These are phyloP conservation scores for Elmis aenea DNA, from an alignment of 2,888 invertebrate species.

Conservation along the genomic window DNA sequence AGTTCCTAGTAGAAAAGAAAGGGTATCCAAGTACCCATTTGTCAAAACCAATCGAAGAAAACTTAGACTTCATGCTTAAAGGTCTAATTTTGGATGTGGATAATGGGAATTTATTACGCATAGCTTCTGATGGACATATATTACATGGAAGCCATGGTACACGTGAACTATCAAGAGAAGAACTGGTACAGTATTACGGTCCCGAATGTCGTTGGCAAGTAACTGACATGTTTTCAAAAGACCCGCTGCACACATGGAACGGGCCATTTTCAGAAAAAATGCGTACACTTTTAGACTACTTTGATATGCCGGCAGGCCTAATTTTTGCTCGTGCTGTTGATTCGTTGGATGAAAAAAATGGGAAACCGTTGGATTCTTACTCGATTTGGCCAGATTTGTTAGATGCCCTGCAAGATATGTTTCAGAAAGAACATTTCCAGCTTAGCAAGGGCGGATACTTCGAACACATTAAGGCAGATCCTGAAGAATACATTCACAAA, in stretches of 20 bases:
- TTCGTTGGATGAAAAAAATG: slow-evolving; percentile 51
- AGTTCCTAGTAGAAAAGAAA: slow-evolving; percentile 57
- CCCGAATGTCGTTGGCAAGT: slow-evolving; percentile 52
- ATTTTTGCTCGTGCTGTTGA: slow-evolving; percentile 65
- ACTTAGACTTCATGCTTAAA: slow-evolving; percentile 63
- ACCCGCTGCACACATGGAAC: slow-evolving; percentile 59
- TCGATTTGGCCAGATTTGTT: slow-evolving; percentile 62
- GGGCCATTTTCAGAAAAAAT: slow-evolving; percentile 55
- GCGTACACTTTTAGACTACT: slow-evolving; percentile 66
- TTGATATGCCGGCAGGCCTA: slow-evolving; percentile 63
- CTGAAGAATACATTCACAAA: slow-evolving; percentile 56
- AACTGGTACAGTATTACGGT: slow-evolving; percentile 57
- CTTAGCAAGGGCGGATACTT: slow-evolving; percentile 59
- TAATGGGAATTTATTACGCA: slow-evolving; percentile 60
- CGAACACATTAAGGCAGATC: slow-evolving; percentile 52
- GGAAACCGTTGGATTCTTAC: slow-evolving; percentile 44
- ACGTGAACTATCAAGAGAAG: slow-evolving; percentile 47
- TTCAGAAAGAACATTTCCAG: slow-evolving; percentile 53
- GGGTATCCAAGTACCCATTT: slow-evolving; percentile 52
- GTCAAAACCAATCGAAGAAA: slow-evolving; percentile 49
- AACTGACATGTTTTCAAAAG: slow-evolving; percentile 49
- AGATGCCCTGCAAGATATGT: slow-evolving; percentile 58
- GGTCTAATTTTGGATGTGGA: slow-evolving; percentile 67
- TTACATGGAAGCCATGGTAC: slow-evolving; percentile 65
- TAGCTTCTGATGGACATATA: slow-evolving; percentile 57